Evolutionary conservation across 2,888 invertebrate species (phyloP).

Genomic region (Heteropelma amictum): DNA sequence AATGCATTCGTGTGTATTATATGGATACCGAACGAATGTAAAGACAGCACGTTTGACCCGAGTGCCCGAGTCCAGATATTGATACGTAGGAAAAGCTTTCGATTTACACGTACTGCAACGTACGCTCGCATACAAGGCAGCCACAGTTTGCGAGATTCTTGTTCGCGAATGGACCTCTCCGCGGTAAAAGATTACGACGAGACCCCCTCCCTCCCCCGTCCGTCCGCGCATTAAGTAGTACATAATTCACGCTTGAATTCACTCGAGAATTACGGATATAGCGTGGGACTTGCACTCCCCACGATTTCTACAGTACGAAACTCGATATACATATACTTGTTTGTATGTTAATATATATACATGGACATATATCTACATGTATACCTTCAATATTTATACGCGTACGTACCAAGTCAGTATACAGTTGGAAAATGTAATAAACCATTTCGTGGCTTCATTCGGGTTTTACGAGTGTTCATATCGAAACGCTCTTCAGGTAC

Average conservation of each 20-base stretch:
- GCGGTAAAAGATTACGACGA: constrained; percentile 30
- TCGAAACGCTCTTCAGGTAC: neutral
- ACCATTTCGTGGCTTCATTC: constrained; percentile 42
- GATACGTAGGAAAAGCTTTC: constrained; percentile 18
- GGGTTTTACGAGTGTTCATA: constrained; percentile 19
- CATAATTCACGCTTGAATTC: constrained; percentile 70
- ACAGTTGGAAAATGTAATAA: constrained; percentile 33
- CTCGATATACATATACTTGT: neutral
- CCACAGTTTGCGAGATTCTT: constrained; percentile 10
- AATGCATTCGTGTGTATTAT: no score
- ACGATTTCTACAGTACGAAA: constrained; percentile 57
- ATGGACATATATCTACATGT: neutral
- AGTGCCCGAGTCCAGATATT: constrained; percentile 16
- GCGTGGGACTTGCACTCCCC: constrained; percentile 51
- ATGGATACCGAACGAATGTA: neutral
- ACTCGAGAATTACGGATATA: constrained; percentile 53
- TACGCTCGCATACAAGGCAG: neutral
- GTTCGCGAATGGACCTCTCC: constrained; percentile 6
- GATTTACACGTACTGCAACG: neutral
- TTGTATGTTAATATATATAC: neutral
- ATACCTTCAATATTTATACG: neutral
- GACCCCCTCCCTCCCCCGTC: constrained; percentile 58
- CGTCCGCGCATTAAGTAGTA: constrained; percentile 63
- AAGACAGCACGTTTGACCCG: constrained; percentile 13
- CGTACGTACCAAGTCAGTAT: constrained; percentile 6